Percentiles rank a stretch among this genome's conserved stretches.
phyloP scores from a whole-genome alignment of 2,797 vertebrate genomes.

The Astyanax mexicanus region DNA sequence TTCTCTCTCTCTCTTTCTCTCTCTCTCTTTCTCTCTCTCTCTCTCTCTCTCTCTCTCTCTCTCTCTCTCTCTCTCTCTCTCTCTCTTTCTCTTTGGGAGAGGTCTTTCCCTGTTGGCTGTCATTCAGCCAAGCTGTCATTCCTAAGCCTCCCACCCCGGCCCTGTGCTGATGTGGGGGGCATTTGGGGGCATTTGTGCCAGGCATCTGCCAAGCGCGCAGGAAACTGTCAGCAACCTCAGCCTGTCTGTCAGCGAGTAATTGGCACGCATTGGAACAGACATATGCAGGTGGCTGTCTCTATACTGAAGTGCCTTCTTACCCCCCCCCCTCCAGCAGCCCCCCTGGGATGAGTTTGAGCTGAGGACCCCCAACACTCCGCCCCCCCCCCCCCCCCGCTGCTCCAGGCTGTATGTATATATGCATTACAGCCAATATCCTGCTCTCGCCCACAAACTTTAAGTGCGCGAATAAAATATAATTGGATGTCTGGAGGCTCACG shows the following conservation, averaged over 20 bases:
- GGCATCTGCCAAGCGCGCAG: constrained; percentile 63
- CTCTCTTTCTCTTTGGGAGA: constrained; percentile 15
- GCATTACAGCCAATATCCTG: constrained; percentile 82
- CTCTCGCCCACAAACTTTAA: constrained; percentile 80
- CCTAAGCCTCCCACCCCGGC: constrained; percentile 64
- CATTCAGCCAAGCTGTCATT: constrained; percentile 77
- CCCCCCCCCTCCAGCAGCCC: constrained; percentile 63
- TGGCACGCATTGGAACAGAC: constrained; percentile 77
- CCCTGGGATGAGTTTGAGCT: constrained; percentile 78
- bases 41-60: too few species aligned
- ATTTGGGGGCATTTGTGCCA: constrained; percentile 61
- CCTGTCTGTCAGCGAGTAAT: constrained; percentile 79
- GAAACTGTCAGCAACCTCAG: constrained; percentile 59
- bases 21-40: constrained; percentile 32
- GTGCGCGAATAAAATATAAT: constrained; percentile 84
- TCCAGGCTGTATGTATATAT: constrained; percentile 77
- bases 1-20: constrained; percentile 26
- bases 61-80: constrained; percentile 27
- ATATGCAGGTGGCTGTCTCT: constrained; percentile 77
- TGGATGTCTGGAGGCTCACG: constrained; percentile 78
- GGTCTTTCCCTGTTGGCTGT: constrained; percentile 63
- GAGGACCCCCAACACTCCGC: constrained; percentile 68
- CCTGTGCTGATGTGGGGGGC: constrained; percentile 62
- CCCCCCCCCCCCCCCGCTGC: constrained; percentile 71
- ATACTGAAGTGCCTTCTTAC: constrained; percentile 66